Evolutionary conservation across 2,888 invertebrate genomes (phyloP), one percentile per base, ranked within the genome.

Genomic region (Theodoxus fluviatilis): DNA sequence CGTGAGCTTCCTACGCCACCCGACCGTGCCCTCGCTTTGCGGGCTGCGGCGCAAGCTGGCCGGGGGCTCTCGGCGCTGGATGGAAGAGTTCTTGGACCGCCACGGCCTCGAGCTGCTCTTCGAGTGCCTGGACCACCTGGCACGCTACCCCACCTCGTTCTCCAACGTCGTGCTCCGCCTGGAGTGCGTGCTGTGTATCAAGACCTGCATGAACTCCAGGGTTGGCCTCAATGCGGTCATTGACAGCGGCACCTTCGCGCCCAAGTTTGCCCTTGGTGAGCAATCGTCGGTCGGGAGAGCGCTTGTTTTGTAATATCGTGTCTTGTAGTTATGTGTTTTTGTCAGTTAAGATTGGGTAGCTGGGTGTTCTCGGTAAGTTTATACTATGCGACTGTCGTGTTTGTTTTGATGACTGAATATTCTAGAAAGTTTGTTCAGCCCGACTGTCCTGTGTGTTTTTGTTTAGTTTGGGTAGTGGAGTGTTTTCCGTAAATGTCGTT

Each of bases 171-270:
- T 80, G 38, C 73, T 83, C 67, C 74, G 82, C 12, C 71, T 84
- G 31, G 85, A 85, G 71, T 85, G 85, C 71, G 81, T 84, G 1
- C 78, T 81, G 71, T 85, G 85, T 70, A 80, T 85, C 63, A 79
- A 79, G 71, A 80, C 80, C 2, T 81, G 84, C 40, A 94, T 96
- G 94, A 95, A 96, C 90, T 94, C 95, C 84, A 92, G 94, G 82
- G 93, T 94, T 87, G 96, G 95, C 81, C 91, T 96, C 88, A 94
- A 96, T 90, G 95, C 94, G 89, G 94, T 96, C 86, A 94, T 95
- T 80, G 94, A 95, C 88, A 94, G 95, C 89, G 93, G 93, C 78
- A 95, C 95, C 88, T 96, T 95, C 89, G 93, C 94, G 80, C 91
- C 92, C 81, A 95, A 95, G 88, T 92, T 96, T 84, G 95, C 95